Evolutionary conservation across 2,797 vertebrate genomes (phyloP).

Genomic region (Bradypodion ventrale): DNA sequence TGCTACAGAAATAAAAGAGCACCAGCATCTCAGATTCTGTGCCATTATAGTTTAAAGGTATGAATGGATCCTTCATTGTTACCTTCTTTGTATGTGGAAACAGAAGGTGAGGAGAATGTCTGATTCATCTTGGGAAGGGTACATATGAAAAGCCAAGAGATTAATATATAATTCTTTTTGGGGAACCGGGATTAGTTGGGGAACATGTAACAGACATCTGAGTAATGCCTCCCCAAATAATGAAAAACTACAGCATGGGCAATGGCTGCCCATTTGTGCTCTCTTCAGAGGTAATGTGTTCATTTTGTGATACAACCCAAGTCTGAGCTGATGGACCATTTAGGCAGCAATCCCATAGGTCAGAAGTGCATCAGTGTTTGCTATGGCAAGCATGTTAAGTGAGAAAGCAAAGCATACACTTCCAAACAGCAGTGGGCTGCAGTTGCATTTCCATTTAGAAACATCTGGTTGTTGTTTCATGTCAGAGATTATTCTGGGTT

Average conservation of each 20-base stretch:
- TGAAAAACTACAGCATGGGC: background rate
- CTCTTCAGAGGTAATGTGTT: background rate
- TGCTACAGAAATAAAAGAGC: too few relatives aligned
- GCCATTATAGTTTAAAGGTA: background rate
- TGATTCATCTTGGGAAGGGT: background rate
- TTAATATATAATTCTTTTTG: background rate
- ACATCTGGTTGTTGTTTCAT: too few relatives aligned
- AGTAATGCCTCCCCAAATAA: background rate
- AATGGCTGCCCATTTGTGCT: background rate
- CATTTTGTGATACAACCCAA: background rate
- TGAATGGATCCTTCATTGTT: background rate
- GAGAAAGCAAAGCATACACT: background rate
- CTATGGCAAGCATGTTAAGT: background rate
- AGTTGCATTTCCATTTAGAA: background rate
- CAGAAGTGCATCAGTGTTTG: background rate
- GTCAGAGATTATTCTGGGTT: too few relatives aligned
- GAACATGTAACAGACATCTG: background rate
- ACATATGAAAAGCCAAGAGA: background rate
- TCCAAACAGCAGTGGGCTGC: background rate
- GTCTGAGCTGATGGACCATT: background rate
- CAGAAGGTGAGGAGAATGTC: too few relatives aligned
- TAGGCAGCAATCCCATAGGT: too few relatives aligned
- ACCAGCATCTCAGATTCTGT: background rate
- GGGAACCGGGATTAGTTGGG: background rate
- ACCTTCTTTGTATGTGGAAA: too few relatives aligned